A percentile compares a stretch with the other conserved stretches of the same genome.
These are phyloP conservation scores for Drosophila quinaria DNA, from an alignment of 2,888 invertebrate species.

Conservation along the genomic window DNA sequence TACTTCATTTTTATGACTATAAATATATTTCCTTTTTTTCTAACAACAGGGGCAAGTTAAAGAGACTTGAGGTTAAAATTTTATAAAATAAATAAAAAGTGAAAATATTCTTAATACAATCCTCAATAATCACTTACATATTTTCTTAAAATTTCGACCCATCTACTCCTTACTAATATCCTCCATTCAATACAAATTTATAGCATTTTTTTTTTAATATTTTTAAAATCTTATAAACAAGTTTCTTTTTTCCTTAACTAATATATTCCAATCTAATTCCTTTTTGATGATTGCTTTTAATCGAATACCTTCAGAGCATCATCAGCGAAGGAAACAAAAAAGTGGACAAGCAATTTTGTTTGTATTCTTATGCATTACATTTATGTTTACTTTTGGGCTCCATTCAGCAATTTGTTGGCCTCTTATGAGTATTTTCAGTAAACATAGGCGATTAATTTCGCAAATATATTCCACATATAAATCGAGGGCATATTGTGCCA, in stretches of 20 bases:
- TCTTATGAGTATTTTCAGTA: constrained; percentile 42
- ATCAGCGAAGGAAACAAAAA: neutral
- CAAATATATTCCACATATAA: constrained; percentile 41
- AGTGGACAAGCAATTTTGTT: constrained; percentile 7
- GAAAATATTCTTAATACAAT: too few relatives aligned
- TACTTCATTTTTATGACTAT: neutral
- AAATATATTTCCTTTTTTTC: neutral
- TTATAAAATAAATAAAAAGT: too few relatives aligned
- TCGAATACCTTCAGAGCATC: neutral
- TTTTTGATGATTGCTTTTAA: neutral
- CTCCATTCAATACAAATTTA: too few relatives aligned
- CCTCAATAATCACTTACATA: too few relatives aligned
- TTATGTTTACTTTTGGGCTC: constrained; percentile 11
- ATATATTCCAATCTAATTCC: too few relatives aligned
- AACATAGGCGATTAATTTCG: constrained; percentile 46
- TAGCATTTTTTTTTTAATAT: too few relatives aligned
- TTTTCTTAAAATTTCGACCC: too few relatives aligned
- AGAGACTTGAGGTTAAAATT: too few relatives aligned
- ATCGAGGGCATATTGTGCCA: constrained; percentile 34
- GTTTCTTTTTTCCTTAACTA: too few relatives aligned
- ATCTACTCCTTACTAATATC: too few relatives aligned
- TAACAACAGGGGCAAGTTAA: too few relatives aligned
- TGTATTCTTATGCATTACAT: constrained; percentile 6
- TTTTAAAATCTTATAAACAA: too few relatives aligned
- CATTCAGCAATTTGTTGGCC: constrained; percentile 14